Conservation (phyloP, 2,888 invertebrate genomes). For the Nowickia ferox region DNA sequence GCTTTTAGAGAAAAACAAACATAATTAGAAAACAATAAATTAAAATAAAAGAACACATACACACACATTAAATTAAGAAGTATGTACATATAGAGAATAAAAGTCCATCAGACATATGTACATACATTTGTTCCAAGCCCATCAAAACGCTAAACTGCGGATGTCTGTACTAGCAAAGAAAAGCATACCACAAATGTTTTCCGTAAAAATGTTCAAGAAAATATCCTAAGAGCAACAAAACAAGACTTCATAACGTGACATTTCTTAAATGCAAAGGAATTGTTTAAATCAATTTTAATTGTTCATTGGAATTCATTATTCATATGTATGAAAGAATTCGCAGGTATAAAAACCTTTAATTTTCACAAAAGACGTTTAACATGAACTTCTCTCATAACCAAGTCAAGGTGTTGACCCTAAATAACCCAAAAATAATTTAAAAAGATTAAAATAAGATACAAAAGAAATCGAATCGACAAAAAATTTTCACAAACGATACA, state of each 20-base stretch:
- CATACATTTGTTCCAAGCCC: not conserved
- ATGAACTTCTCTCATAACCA: slow-evolving; percentile 24
- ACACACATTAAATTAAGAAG: slow-evolving; percentile 11
- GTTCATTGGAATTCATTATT: not conserved
- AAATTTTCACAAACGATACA: not conserved
- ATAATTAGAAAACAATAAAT: slow-evolving; percentile 70
- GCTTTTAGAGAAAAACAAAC: slow-evolving; percentile 62
- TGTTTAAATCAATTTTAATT: slow-evolving; percentile 54
- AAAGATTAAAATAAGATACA: slow-evolving; percentile 35
- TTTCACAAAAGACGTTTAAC: slow-evolving; percentile 15
- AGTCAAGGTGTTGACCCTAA: slow-evolving; percentile 61
- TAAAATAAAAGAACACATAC: not conserved
- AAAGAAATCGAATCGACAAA: slow-evolving; percentile 8
- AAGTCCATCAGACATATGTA: slow-evolving; percentile 60
- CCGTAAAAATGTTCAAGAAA: slow-evolving; percentile 15
- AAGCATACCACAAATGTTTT: slow-evolving; percentile 56
- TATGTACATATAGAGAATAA: slow-evolving; percentile 9
- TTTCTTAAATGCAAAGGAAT: slow-evolving; percentile 55
- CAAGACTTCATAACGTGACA: slow-evolving; percentile 62
- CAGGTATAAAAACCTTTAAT: slow-evolving; percentile 9
- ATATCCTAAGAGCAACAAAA: slow-evolving; percentile 37
- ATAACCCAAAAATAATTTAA: slow-evolving; percentile 26
- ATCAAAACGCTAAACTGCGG: not conserved
- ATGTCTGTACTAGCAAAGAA: not conserved
- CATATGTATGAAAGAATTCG: not conserved